These are phyloP conservation scores for Limanda limanda DNA, from an alignment of 2,113 vertebrate species.

Conservation along the genomic window DNA sequence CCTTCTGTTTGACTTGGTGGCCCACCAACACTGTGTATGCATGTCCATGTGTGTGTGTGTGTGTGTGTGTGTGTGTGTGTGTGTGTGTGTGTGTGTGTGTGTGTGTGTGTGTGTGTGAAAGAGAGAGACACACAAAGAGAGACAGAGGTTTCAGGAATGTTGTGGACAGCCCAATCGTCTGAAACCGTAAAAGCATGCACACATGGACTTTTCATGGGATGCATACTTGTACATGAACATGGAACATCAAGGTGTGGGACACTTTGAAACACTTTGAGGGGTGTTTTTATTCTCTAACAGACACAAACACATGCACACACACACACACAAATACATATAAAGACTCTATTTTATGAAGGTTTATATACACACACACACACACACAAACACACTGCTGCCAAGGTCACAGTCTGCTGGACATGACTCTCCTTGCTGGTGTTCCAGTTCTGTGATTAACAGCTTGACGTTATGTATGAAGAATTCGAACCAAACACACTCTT, in stretches of 20 bases:
- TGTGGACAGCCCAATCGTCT: slow-evolving; percentile 32
- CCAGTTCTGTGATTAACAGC: slow-evolving; percentile 77
- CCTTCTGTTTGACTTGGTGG: slow-evolving; percentile 55
- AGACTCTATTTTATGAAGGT: not conserved
- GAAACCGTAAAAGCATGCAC: slow-evolving; percentile 46
- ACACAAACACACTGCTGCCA: slow-evolving; percentile 55
- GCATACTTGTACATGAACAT: slow-evolving; percentile 15
- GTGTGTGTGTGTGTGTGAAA: slow-evolving; percentile 10
- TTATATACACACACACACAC: slow-evolving; percentile 15
- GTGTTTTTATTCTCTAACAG: not conserved
- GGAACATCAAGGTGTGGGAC: slow-evolving; percentile 5
- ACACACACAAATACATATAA: slow-evolving; percentile 32
- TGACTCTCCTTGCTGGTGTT: slow-evolving; percentile 61
- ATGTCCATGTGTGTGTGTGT: slow-evolving; percentile 23
- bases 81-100: slow-evolving; percentile 22
- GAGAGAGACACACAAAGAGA: not conserved
- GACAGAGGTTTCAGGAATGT: slow-evolving; percentile 47
- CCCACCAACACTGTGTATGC: slow-evolving; percentile 42
- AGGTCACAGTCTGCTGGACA: slow-evolving; percentile 76
- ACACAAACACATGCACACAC: not conserved
- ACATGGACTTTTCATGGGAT: slow-evolving; percentile 36
- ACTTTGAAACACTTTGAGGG: slow-evolving; percentile 2
- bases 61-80: slow-evolving; percentile 36
- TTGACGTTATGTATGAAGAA: slow-evolving; percentile 82
- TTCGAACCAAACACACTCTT: slow-evolving; percentile 61